phyloP scores from a whole-genome alignment of 2,888 invertebrate species.

The Acrobasis consociella region DNA sequence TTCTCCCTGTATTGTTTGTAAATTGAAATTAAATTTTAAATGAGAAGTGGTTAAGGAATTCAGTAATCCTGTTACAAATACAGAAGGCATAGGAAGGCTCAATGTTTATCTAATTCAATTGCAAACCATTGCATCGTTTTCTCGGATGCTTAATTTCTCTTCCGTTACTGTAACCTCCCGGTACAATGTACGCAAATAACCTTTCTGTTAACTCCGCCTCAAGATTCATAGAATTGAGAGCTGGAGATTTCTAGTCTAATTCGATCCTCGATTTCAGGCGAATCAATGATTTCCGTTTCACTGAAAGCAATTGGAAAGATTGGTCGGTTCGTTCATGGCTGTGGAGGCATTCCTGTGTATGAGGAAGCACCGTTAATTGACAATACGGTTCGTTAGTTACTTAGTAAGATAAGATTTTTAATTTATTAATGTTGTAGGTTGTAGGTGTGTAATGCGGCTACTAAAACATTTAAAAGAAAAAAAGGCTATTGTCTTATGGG shows the following conservation, averaged over 20 bases:
- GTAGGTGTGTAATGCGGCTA: too few species aligned
- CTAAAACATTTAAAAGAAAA: not conserved
- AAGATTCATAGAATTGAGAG: constrained; percentile 7
- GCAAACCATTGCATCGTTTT: not conserved
- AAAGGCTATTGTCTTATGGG: constrained; percentile 31
- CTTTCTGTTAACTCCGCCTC: constrained; percentile 7
- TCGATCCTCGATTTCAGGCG: not conserved
- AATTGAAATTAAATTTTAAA: too few species aligned
- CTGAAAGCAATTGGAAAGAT: not conserved
- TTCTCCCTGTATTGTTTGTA: too few species aligned
- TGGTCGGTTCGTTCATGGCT: too few species aligned
- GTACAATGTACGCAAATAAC: constrained; percentile 12
- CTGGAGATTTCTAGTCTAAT: constrained; percentile 8
- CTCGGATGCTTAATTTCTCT: constrained; percentile 3
- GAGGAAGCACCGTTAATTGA: too few species aligned
- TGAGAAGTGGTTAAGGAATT: too few species aligned
- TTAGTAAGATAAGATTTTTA: too few species aligned
- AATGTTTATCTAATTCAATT: not conserved
- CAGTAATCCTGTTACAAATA: not conserved
- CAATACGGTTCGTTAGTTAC: too few species aligned
- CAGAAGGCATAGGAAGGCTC: not conserved
- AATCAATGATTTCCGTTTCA: not conserved
- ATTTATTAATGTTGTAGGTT: too few species aligned
- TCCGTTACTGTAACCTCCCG: constrained; percentile 9
- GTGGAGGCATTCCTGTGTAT: too few species aligned